These are phyloP conservation scores for Vespertilio murinus DNA, from an alignment of 2,797 vertebrate genomes.

Conservation along the genomic window DNA sequence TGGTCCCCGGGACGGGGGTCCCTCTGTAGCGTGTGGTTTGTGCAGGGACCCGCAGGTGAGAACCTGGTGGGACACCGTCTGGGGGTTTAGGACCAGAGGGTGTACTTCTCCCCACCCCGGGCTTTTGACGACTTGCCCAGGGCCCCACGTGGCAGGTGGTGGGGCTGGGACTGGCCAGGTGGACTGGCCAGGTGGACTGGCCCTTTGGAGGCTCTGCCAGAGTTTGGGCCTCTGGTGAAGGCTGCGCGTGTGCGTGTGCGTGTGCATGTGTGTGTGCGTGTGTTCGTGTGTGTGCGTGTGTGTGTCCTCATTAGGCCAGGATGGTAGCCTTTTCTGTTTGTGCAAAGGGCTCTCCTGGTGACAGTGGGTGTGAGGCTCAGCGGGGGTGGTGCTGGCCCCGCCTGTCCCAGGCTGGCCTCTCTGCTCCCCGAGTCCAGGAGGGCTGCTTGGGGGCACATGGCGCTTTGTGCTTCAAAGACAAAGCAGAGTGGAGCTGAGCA, in stretches of 20 bases:
- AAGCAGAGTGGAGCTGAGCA: neutral
- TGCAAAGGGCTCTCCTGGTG: neutral
- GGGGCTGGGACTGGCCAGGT: neutral
- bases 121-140: neutral
- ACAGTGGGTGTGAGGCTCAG: neutral
- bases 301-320: neutral
- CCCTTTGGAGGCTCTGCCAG: neutral
- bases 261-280: no score
- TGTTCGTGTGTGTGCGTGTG: neutral
- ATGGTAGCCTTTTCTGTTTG: neutral
- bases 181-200: neutral
- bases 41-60: neutral
- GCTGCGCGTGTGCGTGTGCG: rapidly evolving
- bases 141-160: neutral
- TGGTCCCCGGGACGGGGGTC: neutral
- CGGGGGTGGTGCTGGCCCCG: no score
- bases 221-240: neutral
- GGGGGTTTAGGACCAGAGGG: neutral
- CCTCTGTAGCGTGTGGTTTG: neutral
- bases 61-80: neutral
- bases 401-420: neutral
- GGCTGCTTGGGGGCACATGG: rapidly evolving
- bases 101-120: neutral
- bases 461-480: slow-evolving; percentile 51
- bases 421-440: neutral